phyloP scores from a whole-genome alignment of 2,113 vertebrate species.

The Poecilia latipinna region DNA sequence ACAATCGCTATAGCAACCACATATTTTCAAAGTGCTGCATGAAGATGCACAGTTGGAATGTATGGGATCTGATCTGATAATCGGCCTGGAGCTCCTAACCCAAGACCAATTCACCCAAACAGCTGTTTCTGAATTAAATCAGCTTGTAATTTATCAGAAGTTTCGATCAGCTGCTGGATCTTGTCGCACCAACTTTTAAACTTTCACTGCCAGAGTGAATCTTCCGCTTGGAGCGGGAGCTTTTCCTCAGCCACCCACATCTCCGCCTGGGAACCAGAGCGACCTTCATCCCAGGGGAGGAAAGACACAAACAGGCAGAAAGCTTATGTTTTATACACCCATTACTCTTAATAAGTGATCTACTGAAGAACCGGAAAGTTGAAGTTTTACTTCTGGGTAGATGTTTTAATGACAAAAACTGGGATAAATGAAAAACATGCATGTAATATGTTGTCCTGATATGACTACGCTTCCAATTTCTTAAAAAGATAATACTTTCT shows the following conservation, averaged over 20 bases:
- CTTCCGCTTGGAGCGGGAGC: background rate
- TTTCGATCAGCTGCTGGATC: background rate
- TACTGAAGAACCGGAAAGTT: background rate
- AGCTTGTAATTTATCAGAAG: background rate
- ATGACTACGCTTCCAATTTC: background rate
- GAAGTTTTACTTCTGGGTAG: background rate
- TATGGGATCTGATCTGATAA: background rate
- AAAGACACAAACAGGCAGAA: slow-evolving; percentile 11
- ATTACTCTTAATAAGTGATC: slow-evolving; percentile 1
- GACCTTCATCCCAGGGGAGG: slow-evolving; percentile 60
- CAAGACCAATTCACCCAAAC: no score
- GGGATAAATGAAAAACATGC: background rate
- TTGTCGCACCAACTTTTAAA: background rate
- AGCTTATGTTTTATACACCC: slow-evolving; percentile 24
- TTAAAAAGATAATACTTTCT: background rate
- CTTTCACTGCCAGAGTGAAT: no score
- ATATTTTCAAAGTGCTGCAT: background rate
- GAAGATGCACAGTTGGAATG: background rate
- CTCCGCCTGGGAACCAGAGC: slow-evolving; percentile 66
- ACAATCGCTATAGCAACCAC: slow-evolving; percentile 12
- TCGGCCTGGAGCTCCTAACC: background rate
- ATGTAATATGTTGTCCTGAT: background rate
- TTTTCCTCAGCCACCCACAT: slow-evolving; percentile 24
- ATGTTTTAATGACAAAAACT: background rate
- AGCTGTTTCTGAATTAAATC: background rate